Percentiles rank a stretch among this genome's conserved stretches.
Conservation (phyloP, 92 coral and sea anemone genomes). For the Plumapathes pennacea region DNA sequence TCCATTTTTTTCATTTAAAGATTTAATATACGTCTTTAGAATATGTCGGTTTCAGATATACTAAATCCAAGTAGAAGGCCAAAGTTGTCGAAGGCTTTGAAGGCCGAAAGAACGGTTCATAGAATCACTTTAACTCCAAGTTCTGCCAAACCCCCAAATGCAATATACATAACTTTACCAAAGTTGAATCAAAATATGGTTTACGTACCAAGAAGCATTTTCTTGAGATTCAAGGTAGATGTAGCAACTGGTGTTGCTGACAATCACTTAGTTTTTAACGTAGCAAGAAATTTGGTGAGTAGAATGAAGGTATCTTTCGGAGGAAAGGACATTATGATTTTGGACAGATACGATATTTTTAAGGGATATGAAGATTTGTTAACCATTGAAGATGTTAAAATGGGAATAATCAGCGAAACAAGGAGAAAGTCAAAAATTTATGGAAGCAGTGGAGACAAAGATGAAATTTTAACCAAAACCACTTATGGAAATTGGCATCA, state of each 20-base stretch:
- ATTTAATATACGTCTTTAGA: too few species aligned
- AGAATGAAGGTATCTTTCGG: neutral
- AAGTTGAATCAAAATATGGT: neutral
- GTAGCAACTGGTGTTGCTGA: neutral
- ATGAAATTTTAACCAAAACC: neutral
- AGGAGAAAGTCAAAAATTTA: too few species aligned
- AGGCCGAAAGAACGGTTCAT: neutral
- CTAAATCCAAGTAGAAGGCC: too few species aligned
- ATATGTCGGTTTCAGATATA: too few species aligned
- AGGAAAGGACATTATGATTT: too few species aligned
- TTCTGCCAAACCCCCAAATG: neutral
- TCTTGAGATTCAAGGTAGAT: neutral
- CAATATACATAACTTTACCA: neutral
- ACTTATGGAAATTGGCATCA: neutral
- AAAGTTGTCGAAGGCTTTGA: neutral
- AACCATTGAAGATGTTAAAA: neutral
- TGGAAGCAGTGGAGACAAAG: neutral
- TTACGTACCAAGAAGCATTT: neutral
- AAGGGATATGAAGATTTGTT: neutral
- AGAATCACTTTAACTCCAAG: neutral
- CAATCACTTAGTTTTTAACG: neutral
- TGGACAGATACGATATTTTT: neutral
- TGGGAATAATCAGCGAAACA: neutral
- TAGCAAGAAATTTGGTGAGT: neutral
- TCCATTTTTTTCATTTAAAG: too few species aligned